Evolutionary conservation across 2,797 vertebrate genomes (phyloP), one percentile per base, ranked within the genome.

Genomic region (Aulostomus chinensis): DNA sequence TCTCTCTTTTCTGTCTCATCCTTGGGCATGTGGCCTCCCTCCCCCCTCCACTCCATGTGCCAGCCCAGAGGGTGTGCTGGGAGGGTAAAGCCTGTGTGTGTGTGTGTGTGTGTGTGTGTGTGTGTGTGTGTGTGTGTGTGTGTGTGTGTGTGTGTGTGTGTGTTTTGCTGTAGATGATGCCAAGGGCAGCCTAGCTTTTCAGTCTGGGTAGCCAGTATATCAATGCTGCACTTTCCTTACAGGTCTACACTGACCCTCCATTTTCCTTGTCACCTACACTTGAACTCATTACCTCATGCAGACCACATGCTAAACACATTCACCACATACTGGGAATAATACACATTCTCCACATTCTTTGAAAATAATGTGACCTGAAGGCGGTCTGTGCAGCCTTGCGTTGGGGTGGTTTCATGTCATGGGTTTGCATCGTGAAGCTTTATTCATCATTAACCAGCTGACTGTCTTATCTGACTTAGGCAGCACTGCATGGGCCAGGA

Each of bases 11-110:
- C 54, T 54, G 77, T 61, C 68, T 81, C 74, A 80, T 80, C 78
- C 58, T 80, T 63, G 71, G 80, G 73, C 76, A 73, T 24, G 50
- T 43, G 52, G 64, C 55, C 48, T 62, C 82, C 71, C 78, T 68
- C 68, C 76, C 76, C 76, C 82, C 56, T 58, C 68, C 2, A 18
- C 65, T 83, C 83, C 80, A 81, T 86, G 86, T 88, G 81, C 78
- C 83, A 84, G 73, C 81, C 86, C 73, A 28, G 68, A 85, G 83
- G 84, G 73, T 62, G 80, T 64, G 81, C 81, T 80, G 66, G 71
- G 73, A 84, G 86, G 78, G 78, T 60, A 73, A 58, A 71, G 60
- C 43, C 31, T 9, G 36, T 38, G 33, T 39, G 34, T 54, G 31
- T 68, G 33, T 46, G 39, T 31, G 24, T 58, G 58, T 47, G 36